phyloP scores from a whole-genome alignment of 2,113 vertebrate genomes.

The Pygoscelis adeliae region DNA sequence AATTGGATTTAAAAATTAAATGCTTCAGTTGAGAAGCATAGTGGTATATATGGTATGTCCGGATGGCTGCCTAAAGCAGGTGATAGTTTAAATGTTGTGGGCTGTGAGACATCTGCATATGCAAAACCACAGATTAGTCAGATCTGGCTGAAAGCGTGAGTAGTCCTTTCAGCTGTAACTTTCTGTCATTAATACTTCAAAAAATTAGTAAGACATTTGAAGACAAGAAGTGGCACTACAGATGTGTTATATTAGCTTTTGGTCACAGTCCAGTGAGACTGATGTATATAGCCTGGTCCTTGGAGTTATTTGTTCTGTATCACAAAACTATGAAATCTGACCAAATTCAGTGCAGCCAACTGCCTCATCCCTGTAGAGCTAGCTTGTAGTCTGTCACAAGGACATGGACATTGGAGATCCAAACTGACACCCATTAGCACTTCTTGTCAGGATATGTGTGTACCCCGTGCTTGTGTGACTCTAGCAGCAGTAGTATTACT shows the following conservation, averaged over 20 bases:
- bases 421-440: background rate
- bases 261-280: background rate
- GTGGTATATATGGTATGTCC: background rate
- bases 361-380: background rate
- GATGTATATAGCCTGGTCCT: background rate
- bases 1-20: slow-evolving; percentile 20
- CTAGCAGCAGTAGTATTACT: background rate
- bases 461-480: background rate
- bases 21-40: background rate
- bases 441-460: background rate
- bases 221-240: background rate
- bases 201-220: background rate
- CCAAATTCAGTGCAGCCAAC: background rate
- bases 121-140: background rate
- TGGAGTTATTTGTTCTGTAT: background rate
- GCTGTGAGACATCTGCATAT: background rate
- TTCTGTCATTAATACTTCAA: background rate
- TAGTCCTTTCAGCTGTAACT: background rate
- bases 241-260: background rate
- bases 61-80: background rate
- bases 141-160: background rate
- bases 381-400: background rate
- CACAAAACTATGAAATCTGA: background rate
- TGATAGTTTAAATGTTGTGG: background rate
- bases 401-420: background rate